These are phyloP conservation scores for Malthinus seriepunctatus DNA, from an alignment of 2,888 invertebrate species.

Conservation along the genomic window DNA sequence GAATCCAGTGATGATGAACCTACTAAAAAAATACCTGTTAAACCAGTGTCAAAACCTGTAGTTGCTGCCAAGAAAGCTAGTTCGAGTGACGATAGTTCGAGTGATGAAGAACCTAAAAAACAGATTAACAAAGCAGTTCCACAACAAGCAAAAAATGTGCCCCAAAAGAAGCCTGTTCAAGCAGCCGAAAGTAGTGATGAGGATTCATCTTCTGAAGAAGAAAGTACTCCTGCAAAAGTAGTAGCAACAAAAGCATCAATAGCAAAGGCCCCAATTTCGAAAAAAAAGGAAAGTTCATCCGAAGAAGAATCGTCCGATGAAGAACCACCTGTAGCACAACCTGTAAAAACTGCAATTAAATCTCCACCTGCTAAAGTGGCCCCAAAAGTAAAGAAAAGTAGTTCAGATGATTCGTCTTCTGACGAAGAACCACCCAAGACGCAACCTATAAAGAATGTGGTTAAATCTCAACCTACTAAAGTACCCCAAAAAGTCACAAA, in stretches of 20 bases:
- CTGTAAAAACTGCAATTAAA: conserved; percentile 6
- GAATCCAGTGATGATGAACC: conserved; percentile 38
- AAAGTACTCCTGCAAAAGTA: conserved; percentile 27
- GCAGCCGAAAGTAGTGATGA: conserved; percentile 26
- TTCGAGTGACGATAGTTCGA: conserved; percentile 37
- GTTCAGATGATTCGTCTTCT: conserved; percentile 41
- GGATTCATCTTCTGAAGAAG: conserved; percentile 16
- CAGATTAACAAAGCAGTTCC: background rate
- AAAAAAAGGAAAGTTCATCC: background rate
- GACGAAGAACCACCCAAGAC: conserved; percentile 42
- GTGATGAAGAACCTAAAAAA: conserved; percentile 38
- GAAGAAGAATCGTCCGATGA: background rate
- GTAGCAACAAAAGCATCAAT: conserved; percentile 22
- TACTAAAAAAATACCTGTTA: conserved; percentile 4
- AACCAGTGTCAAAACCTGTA: conserved; percentile 13
- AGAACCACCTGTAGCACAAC: conserved; percentile 16
- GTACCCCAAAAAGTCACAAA: conserved; percentile 19
- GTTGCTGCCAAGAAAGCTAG: background rate
- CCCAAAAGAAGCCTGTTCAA: too few relatives aligned
- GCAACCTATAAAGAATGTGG: conserved; percentile 11
- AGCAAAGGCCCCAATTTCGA: conserved; percentile 19
- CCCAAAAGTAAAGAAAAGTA: conserved; percentile 33
- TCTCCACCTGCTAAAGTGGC: conserved; percentile 17
- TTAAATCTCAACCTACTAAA: conserved; percentile 33
- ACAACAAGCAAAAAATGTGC: background rate